Percentiles rank a stretch among this genome's conserved stretches.
Evolutionary conservation across 2,113 vertebrate genomes (phyloP).

Genomic region (Diadophis punctatus): DNA sequence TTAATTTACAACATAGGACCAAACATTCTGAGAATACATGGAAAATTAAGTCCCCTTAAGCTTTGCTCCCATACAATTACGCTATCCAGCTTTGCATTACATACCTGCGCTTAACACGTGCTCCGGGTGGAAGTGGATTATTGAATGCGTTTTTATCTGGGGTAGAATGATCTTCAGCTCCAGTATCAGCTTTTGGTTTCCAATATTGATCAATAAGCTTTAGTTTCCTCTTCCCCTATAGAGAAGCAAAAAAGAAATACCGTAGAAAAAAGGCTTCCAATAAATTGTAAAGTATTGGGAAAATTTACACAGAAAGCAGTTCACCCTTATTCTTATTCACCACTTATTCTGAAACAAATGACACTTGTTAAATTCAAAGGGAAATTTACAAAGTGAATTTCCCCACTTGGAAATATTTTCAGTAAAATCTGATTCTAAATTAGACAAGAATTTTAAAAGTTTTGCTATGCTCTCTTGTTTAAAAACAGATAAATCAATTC

Average conservation of each 20-base stretch:
- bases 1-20: neutral
- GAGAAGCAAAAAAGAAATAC: neutral
- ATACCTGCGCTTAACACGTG: constrained; percentile 27
- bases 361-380: neutral
- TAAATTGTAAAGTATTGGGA: neutral
- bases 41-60: neutral
- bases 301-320: neutral
- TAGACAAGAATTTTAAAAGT: neutral
- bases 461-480: neutral
- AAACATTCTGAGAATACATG: neutral
- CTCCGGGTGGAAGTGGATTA: rapidly evolving
- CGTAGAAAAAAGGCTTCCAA: neutral
- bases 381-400: neutral
- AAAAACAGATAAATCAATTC: neutral
- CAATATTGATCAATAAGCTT: constrained; percentile 53
- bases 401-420: neutral
- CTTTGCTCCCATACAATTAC: neutral
- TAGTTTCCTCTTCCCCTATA: constrained; percentile 1
- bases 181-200: neutral
- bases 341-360: neutral
- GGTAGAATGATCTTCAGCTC: neutral
- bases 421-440: neutral
- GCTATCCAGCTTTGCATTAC: neutral
- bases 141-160: constrained; percentile 5
- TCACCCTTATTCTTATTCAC: too few species aligned